Evolutionary conservation across 2,797 vertebrate species (phyloP), one percentile per base, ranked within the genome.

Genomic region (Myotis pilosus): DNA sequence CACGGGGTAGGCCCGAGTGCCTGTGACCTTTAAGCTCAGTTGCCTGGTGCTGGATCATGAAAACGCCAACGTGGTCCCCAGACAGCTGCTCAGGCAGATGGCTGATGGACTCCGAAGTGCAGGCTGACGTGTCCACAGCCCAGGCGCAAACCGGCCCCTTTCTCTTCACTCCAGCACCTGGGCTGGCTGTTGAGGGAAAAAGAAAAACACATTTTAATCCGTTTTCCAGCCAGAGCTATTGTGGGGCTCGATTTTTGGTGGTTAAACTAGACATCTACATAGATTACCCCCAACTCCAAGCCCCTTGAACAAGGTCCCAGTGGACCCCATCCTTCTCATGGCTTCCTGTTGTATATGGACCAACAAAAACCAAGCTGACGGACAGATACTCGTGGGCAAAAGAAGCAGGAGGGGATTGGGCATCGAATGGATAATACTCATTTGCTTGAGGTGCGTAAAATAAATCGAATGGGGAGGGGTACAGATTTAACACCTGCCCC

Each of bases 11-110:
- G 28, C 79, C 75, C 0, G 0, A 66, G 11, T 38, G 12, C 85
- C 78, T 22, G n/a, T 97, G 95, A 83, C 82, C 91, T 95, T 97
- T 94, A 91, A 88, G 68, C 89, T 92, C 81, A 10, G 0, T 79
- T 85, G 88, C 91, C 75, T 17, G 9, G 22, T 92, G 93, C 91
- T 38, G 92, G 94, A 60, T 96, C 95, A 89, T 25, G 71, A 96
- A 85, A 92, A 55, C 86, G 94, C 72, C 89, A 96, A 80, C 87
- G 38, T 44, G 25, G 25, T 86, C 96, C 93, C 79, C 66, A 87
- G 94, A 93, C 89, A 97, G 97, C 85, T 96, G 89, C 89, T 96
- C 93, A n/a, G n/a, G 49, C 95, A 96, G 57, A 47, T 95, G 94
- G 87, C 33, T 60, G 81, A 95, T 96, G 91, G 66, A 69, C 95